Evolutionary conservation across 2,113 vertebrate genomes (phyloP).

Genomic region (Mugil cephalus): DNA sequence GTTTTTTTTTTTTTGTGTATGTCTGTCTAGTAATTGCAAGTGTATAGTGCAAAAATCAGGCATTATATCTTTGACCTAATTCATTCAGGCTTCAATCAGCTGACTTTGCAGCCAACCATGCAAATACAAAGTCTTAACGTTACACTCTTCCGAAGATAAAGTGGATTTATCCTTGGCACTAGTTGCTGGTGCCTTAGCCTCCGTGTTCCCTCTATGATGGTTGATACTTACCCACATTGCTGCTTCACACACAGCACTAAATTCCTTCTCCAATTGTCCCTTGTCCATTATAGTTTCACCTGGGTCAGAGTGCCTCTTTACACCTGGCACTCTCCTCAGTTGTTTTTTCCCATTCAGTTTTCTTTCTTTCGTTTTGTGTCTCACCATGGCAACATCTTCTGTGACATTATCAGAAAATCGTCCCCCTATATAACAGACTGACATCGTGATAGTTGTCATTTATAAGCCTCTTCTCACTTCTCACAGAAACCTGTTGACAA

Average conservation of each 20-base stretch:
- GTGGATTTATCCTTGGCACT: constrained; percentile 41
- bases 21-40: constrained; percentile 14
- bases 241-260: constrained; percentile 42
- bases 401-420: no score
- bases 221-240: constrained; percentile 48
- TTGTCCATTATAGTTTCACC: constrained; percentile 52
- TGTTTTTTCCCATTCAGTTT: constrained; percentile 16
- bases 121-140: constrained; percentile 41
- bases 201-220: constrained; percentile 43
- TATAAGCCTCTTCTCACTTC: no score
- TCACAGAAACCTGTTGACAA: no score
- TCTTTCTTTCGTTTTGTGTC: no score
- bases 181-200: constrained; percentile 39
- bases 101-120: constrained; percentile 33
- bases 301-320: constrained; percentile 2
- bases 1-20: not conserved
- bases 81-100: constrained; percentile 46
- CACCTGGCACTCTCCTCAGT: not conserved
- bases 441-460: no score
- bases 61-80: constrained; percentile 52
- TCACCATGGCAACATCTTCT: no score
- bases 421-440: no score
- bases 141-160: constrained; percentile 41
- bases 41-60: constrained; percentile 9
- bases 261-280: constrained; percentile 46